These are phyloP conservation scores for Lanistes nyassanus DNA, from an alignment of 1,140 invertebrate species.

Conservation along the genomic window DNA sequence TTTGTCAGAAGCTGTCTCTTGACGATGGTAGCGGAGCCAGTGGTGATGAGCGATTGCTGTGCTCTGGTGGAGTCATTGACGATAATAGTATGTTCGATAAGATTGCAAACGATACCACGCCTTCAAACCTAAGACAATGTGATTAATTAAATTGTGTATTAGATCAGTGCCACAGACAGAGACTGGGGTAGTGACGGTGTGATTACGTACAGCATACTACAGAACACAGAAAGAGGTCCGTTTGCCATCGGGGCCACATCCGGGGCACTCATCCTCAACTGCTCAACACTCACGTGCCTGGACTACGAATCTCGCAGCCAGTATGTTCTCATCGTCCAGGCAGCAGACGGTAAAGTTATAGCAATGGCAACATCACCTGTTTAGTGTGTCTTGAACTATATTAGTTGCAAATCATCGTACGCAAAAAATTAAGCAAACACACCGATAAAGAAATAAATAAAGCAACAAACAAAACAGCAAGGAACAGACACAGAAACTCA, in stretches of 20 bases:
- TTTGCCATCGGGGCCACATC: constrained; percentile 25
- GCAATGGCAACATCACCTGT: not conserved
- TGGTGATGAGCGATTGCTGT: not conserved
- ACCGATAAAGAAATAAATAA: too few relatives aligned
- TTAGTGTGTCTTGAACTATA: too few relatives aligned
- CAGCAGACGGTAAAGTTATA: constrained; percentile 32
- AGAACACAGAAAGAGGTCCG: not conserved
- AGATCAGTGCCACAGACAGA: constrained; percentile 26
- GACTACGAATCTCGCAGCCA: constrained; percentile 22
- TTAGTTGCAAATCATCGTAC: too few relatives aligned
- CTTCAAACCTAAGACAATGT: not conserved
- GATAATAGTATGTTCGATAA: not conserved
- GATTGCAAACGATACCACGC: not conserved
- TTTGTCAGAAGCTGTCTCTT: too few relatives aligned
- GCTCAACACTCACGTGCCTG: constrained; percentile 14
- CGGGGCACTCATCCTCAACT: constrained; percentile 30
- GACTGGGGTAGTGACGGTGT: constrained; percentile 25
- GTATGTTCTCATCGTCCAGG: constrained; percentile 32
- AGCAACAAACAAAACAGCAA: too few relatives aligned
- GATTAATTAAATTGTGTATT: not conserved
- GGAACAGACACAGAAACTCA: too few relatives aligned
- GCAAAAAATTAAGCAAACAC: too few relatives aligned
- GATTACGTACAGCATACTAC: constrained; percentile 10
- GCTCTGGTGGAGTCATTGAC: not conserved
- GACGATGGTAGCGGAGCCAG: not conserved